phyloP scores from a whole-genome alignment of 2,113 vertebrate genomes.

The Nymphicus hollandicus region DNA sequence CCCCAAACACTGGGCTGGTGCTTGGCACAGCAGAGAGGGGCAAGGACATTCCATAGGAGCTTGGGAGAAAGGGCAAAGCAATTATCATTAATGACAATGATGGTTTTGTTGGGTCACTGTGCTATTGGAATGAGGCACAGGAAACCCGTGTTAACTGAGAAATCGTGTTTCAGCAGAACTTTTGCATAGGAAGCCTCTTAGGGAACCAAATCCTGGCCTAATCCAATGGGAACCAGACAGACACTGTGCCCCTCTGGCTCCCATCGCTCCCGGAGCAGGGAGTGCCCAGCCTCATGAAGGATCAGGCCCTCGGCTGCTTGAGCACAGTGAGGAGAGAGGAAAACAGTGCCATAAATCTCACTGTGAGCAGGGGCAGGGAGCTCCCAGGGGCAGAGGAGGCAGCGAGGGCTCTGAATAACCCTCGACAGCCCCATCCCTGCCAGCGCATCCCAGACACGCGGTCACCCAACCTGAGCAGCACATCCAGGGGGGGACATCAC shows the following conservation, averaged over 20 bases:
- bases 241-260: not conserved
- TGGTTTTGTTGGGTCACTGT: not conserved
- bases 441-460: not conserved
- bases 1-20: accelerated
- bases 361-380: not conserved
- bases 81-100: not conserved
- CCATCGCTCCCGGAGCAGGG: not conserved
- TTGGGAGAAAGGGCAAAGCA: not conserved
- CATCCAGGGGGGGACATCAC: not conserved
- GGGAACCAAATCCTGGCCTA: not conserved
- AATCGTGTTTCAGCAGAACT: not conserved
- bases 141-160: not conserved
- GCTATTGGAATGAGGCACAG: not conserved
- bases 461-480: not conserved
- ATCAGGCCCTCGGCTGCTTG: not conserved
- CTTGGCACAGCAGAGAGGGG: not conserved
- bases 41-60: not conserved
- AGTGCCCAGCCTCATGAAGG: not conserved
- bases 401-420: not conserved
- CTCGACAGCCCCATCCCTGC: not conserved
- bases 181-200: not conserved
- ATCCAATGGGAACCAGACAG: not conserved
- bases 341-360: constrained; percentile 7
- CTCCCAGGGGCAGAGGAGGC: not conserved
- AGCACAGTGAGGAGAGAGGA: not conserved